Evolutionary conservation across 2,797 vertebrate genomes (phyloP).

Genomic region (Gobio occitaniae): DNA sequence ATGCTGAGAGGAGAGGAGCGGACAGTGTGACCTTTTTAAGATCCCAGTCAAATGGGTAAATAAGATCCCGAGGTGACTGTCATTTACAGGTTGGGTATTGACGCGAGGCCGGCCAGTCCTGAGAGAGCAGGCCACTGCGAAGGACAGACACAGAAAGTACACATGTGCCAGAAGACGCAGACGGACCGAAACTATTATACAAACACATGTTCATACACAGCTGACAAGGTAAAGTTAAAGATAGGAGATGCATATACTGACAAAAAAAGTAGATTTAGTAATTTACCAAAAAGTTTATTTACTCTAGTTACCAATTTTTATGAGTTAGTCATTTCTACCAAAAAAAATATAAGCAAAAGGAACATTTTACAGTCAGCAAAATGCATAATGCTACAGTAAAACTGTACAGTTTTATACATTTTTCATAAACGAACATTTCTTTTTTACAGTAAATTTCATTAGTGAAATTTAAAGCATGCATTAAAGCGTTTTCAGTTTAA

Average conservation of each 20-base stretch:
- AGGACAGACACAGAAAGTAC: conserved; percentile 37
- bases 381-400: too few species aligned
- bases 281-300: too few species aligned
- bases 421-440: too few species aligned
- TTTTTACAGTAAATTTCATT: too few species aligned
- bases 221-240: not conserved
- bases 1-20: conserved; percentile 60
- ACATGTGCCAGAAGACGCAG: conserved; percentile 31
- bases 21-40: conserved; percentile 80
- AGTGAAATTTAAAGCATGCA: too few species aligned
- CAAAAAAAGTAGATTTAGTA: not conserved
- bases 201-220: conserved; percentile 18
- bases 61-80: conserved; percentile 82
- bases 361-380: too few species aligned
- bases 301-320: too few species aligned
- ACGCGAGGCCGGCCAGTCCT: conserved; percentile 66
- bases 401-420: not conserved
- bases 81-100: conserved; percentile 83
- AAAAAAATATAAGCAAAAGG: too few species aligned
- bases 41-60: conserved; percentile 79
- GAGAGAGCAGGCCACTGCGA: conserved; percentile 52
- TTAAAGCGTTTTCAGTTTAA: too few species aligned
- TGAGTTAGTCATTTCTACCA: too few species aligned
- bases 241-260: not conserved
- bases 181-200: conserved; percentile 38